Percentiles rank a stretch among this genome's conserved stretches.
phyloP scores from a whole-genome alignment of 2,113 vertebrate species.

The Muscicapa adusta region DNA sequence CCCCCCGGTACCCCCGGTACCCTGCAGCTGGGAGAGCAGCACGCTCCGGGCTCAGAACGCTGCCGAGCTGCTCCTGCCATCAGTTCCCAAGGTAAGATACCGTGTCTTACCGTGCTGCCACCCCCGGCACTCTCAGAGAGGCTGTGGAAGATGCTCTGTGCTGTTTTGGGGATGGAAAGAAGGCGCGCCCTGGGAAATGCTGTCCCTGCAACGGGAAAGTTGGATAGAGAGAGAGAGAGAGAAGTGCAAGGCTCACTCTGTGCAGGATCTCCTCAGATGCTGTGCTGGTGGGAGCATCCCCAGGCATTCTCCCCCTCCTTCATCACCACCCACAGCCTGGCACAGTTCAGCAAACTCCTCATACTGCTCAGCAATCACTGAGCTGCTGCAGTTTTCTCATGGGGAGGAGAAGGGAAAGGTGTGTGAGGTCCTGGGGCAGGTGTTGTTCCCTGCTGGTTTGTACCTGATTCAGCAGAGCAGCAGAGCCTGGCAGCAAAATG shows the following conservation, averaged over 20 bases:
- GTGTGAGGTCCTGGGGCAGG: background rate
- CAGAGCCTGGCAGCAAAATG: background rate
- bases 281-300: background rate
- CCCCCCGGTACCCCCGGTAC: too few species aligned
- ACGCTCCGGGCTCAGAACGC: accelerated
- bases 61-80: background rate
- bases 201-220: background rate
- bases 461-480: background rate
- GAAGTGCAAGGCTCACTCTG: background rate
- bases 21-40: background rate
- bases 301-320: background rate
- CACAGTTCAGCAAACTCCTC: background rate
- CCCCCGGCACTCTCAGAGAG: background rate
- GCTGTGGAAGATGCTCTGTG: accelerated
- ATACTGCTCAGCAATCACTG: accelerated
- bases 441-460: accelerated
- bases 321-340: background rate
- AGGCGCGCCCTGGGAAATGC: background rate
- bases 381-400: background rate
- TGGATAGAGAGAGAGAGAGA: background rate
- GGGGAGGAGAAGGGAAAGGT: background rate
- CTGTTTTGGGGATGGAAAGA: background rate
- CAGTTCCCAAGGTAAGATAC: accelerated
- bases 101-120: accelerated
- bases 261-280: accelerated